Base-by-base conservation (phyloP, 2,113 vertebrate species). In the Hemicordylus capensis region DNA sequence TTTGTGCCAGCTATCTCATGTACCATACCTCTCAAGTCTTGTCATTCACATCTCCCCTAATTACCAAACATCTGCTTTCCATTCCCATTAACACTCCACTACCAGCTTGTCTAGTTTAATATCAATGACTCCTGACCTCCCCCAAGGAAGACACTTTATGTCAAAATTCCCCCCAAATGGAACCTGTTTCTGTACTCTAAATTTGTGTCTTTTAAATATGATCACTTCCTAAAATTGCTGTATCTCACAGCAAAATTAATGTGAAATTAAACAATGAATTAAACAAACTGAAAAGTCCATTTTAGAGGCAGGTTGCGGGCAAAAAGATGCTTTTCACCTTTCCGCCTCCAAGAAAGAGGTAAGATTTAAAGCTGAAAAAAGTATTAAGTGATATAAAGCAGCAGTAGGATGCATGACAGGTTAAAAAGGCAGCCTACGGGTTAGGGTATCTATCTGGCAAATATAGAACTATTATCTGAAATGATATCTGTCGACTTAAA, bases 41-140 rank as follows among this genome's bases (percentile, higher is more conserved):
- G 98, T 99, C 98, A 99, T 96, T 98, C 98, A 98, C 98, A 97
- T 98, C 98, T 98, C 96, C 98, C 97, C 98, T 99, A 99, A 99
- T 99, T 99, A 99, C 98, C 95, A 97, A 99, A 99, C 98, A 99
- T 98, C 98, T 99, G 98, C 98, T 98, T 97, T 98, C 97, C 96
- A 97, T 97, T 97, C 98, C 97, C 97, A 96, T 98, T 98, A 98
- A 97, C 98, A 97, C 97, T 96, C 97, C 97, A 94, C 97, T 95
- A 96, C 97, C 98, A 97, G 98, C 98, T 98, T 97, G 98, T 97
- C 98, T 97, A 96, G 95, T 97, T 97, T 98, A 97, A 98, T 98
- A 98, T 96, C 96, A 95, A 79, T 93, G 98, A 98, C 98, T 98
- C 97, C 97, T 98, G 98, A 98, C 98, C 98, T 96, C 98, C 98